Percentiles rank a stretch among this genome's conserved stretches.
Evolutionary conservation across 2,113 vertebrate genomes (phyloP).

Genomic region (Rhinoptilus africanus): DNA sequence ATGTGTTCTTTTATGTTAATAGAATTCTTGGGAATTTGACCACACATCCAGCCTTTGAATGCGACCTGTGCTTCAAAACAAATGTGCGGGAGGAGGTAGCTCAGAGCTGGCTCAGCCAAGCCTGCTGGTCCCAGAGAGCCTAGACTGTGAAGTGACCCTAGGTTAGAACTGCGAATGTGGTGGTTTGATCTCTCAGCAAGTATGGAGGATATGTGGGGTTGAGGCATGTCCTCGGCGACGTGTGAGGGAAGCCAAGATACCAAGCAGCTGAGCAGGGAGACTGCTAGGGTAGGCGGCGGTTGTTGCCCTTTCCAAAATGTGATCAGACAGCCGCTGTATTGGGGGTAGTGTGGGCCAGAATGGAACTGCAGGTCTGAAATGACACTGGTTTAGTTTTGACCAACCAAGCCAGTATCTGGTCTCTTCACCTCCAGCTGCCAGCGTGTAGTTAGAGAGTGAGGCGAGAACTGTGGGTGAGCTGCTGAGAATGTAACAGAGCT

Average conservation of each 20-base stretch:
- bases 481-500: not conserved
- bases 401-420: not conserved
- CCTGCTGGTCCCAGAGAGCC: not conserved
- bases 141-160: not conserved
- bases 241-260: not conserved
- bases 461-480: not conserved
- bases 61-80: not conserved
- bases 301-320: not conserved
- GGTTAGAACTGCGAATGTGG: not conserved
- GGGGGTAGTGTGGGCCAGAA: not conserved
- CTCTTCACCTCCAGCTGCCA: not conserved
- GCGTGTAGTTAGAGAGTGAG: not conserved
- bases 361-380: not conserved
- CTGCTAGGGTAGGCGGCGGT: not conserved
- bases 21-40: not conserved
- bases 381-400: not conserved
- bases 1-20: slow-evolving; percentile 16
- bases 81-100: not conserved
- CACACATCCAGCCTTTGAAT: not conserved
- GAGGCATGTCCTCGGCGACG: not conserved
- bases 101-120: not conserved
- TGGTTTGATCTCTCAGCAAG: not conserved
- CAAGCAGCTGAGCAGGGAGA: not conserved
- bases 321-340: not conserved
- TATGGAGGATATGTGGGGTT: not conserved